Evolutionary conservation across 2,888 invertebrate genomes (phyloP), one percentile per base, ranked within the genome.

Genomic region (Diaprepes abbreviatus): DNA sequence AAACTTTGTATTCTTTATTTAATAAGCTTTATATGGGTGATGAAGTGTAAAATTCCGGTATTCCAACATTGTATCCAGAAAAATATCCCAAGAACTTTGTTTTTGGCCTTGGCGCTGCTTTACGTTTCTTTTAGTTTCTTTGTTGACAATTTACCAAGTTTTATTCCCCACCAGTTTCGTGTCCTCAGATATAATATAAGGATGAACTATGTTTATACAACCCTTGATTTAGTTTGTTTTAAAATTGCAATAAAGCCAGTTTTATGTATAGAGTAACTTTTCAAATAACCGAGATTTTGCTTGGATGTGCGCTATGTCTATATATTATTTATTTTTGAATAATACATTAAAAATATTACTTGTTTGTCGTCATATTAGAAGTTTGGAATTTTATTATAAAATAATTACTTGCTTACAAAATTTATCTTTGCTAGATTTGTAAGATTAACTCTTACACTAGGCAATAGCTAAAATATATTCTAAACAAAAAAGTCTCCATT

Each of bases 161-260:
- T 48, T 48, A 48, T 12, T 48, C 48, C 48, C 24, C 28, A 12
- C 48, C 48, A 48, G 6, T 28, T 48, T 48, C 48, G 48, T 48
- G 24, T 48, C 48, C 7, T 48, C 10, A 10, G 21, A 21, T 16
- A 45, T 45, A 21, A 28, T 48, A 28, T 28, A 24, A 28, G 48
- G 48, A 28, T 28, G 28, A 48, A 48, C 48, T 48, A 48, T 48
- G 14, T 48, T 48, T 48, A 48, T 48, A 48, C 17, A 28, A 48
- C 28, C 48, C 14, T 28, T 28, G 28, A 28, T 28, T 48, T 48
- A 48, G 48, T 28, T 48, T 48, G 28, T 48, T 48, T 48, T 48
- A 28, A 48, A 48, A 48, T 28, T 28, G 48, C 48, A 48, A 48
- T 48, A 48, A 48, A 48, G 48, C 48, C 0, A 24, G 48, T 48